Evolutionary conservation across 23 tunicate species (phyloP), one percentile per base, ranked within the genome.

Genomic region (Halocynthia aurantium): DNA sequence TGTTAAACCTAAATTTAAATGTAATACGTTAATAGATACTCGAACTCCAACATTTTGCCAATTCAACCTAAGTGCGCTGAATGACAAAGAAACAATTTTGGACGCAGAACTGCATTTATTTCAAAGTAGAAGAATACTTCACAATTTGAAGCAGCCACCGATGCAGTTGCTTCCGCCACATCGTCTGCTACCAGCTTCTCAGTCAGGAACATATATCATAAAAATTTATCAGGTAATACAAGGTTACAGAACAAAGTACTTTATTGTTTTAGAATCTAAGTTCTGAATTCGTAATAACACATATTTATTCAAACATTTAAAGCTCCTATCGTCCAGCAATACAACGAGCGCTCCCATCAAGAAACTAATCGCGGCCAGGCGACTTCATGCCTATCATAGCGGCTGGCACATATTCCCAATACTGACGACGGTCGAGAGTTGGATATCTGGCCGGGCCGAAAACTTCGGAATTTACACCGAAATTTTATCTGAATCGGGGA

Each of bases 391-490:
- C 7, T 81, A 72, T 8, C 62, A 56, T 13, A 51, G 72, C 57
- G 95, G 95, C 11, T 88, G 95, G 95, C 87, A 83, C 15, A 83
- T 83, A 19, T 83, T 88, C 67, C 84, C 95, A 7, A 75, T 88
- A 7, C 68, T 83, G 51, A 71, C 81, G 6, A 70, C 95, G 67
- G 86, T 87, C 21, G 77, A 76, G 62, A 40, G 60, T 5, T 87
- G 93, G 93, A 81, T 55, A n/a, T 70, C 50, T 0, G 21, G 44
- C 17, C 49, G 66, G 22, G 62, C 17, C 0, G 70, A 56, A 9
- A 82, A 77, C 53, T 69, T 75, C 7, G 83, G 81, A 4, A 57
- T 82, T 11, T 40, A 53, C 17, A 82, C 78, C n/a, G 86, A 82
- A 62, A 61, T 71, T 7, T 44, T 76, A 31, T 55, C 82, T 6